Conservation (phyloP, 2,888 invertebrate species). For the Pasiphila rectangulata region DNA sequence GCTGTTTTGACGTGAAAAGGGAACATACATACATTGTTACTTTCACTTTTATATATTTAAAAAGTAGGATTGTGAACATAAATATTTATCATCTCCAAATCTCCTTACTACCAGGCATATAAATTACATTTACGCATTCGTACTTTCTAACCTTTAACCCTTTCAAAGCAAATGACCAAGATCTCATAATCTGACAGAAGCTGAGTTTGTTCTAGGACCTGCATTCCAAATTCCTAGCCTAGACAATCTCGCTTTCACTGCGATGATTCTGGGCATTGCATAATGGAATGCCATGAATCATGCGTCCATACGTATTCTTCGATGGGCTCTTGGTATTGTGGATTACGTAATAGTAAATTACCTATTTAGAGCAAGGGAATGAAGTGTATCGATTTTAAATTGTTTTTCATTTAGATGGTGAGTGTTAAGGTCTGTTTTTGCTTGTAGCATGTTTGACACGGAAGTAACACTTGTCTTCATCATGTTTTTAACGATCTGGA, state of each 20-base stretch:
- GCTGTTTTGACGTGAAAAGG: no score
- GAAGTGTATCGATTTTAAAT: neutral
- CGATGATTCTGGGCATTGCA: slow-evolving; percentile 36
- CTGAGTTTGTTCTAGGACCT: slow-evolving; percentile 37
- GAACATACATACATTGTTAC: neutral
- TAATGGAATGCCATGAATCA: slow-evolving; percentile 39
- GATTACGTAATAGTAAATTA: slow-evolving; percentile 20
- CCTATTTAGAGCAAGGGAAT: slow-evolving; percentile 20
- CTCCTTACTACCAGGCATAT: no score
- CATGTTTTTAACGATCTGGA: no score
- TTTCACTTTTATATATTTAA: neutral
- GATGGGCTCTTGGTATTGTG: slow-evolving; percentile 20
- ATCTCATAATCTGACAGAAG: slow-evolving; percentile 28
- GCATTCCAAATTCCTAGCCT: slow-evolving; percentile 37
- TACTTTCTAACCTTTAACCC: slow-evolving; percentile 5
- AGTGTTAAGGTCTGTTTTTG: no score
- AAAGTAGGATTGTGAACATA: no score
- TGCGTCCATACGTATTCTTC: slow-evolving; percentile 24
- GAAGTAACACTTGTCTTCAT: no score
- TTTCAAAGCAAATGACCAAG: slow-evolving; percentile 19
- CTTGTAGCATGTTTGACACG: no score
- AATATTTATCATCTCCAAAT: no score
- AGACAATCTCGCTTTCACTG: slow-evolving; percentile 39
- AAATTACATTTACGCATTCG: no score
- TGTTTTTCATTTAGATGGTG: neutral